phyloP scores from a whole-genome alignment of 1,140 invertebrate genomes.

The Drusus annulatus region DNA sequence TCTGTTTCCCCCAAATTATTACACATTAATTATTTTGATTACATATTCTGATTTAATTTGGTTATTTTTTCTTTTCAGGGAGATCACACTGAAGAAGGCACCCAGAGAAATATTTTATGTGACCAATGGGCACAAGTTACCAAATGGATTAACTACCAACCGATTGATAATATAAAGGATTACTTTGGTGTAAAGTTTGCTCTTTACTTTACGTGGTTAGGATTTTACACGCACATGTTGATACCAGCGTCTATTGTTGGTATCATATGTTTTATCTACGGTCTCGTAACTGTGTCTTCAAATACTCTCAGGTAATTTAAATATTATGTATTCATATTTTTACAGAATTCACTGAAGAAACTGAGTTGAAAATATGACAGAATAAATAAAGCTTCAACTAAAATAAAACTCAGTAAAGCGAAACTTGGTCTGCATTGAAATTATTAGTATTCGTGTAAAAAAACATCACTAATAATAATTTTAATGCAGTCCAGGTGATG shows the following conservation, averaged over 20 bases:
- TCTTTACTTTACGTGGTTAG: constrained; percentile 97
- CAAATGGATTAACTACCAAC: constrained; percentile 89
- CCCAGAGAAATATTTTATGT: constrained; percentile 83
- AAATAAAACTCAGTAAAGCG: too few species aligned
- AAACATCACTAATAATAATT: too few species aligned
- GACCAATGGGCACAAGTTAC: constrained; percentile 88
- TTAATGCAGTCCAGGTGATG: too few species aligned
- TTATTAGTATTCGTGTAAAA: too few species aligned
- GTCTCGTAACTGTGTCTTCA: constrained; percentile 79
- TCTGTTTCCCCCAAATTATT: too few species aligned
- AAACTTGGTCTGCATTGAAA: too few species aligned
- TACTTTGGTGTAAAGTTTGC: constrained; percentile 91
- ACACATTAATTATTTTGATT: too few species aligned
- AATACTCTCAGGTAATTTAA: constrained; percentile 80
- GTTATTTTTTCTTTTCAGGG: constrained; percentile 71
- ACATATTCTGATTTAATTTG: background rate
- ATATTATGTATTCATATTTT: too few species aligned
- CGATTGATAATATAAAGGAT: constrained; percentile 89
- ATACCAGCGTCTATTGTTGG: constrained; percentile 90
- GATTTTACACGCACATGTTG: constrained; percentile 96
- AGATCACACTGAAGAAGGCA: constrained; percentile 77
- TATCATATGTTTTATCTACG: constrained; percentile 86
- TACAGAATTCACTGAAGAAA: too few species aligned
- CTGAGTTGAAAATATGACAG: too few species aligned
- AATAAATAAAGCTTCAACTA: too few species aligned